These are phyloP conservation scores for Rhinella marina DNA, from an alignment of 2,797 vertebrate species.

Conservation along the genomic window DNA sequence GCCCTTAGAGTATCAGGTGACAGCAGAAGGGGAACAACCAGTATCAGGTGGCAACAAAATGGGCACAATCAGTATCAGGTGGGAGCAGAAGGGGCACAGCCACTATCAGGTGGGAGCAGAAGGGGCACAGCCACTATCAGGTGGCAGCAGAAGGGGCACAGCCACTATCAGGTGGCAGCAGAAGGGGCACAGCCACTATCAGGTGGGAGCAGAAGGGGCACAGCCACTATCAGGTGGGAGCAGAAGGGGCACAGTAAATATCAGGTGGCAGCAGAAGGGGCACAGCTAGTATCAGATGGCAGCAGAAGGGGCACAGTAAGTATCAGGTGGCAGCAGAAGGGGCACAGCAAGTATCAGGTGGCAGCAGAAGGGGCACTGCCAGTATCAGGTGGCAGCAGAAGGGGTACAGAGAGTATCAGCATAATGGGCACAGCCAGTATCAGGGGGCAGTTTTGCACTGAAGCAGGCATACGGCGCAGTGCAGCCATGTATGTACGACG, in stretches of 20 bases:
- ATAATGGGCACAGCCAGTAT: too few relatives aligned
- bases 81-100: not conserved
- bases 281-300: not conserved
- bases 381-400: not conserved
- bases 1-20: too few relatives aligned
- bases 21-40: not conserved
- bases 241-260: too few relatives aligned
- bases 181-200: too few relatives aligned
- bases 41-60: not conserved
- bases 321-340: not conserved
- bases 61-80: too few relatives aligned
- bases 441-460: not conserved
- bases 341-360: too few relatives aligned
- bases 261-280: not conserved
- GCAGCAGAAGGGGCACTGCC: not conserved
- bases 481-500: not conserved
- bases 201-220: not conserved
- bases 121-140: too few relatives aligned
- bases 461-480: not conserved
- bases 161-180: not conserved
- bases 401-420: not conserved
- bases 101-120: not conserved
- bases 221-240: not conserved
- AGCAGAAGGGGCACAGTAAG: not conserved
- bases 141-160: not conserved